These are phyloP conservation scores for Lucifuga dentata DNA, from an alignment of 2,113 vertebrate species.

Conservation along the genomic window DNA sequence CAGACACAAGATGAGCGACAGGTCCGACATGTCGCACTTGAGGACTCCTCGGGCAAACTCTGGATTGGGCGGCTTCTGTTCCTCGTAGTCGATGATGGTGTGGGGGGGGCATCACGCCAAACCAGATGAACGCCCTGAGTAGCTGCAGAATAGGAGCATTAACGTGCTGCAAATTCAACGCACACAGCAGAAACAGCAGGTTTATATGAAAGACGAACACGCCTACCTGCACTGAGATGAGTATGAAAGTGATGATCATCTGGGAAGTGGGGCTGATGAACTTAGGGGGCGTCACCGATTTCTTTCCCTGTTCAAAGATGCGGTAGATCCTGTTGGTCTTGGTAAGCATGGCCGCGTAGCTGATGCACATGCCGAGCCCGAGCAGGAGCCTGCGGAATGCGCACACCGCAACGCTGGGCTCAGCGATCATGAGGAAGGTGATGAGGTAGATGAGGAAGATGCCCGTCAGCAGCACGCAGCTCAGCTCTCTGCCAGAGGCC, in stretches of 20 bases:
- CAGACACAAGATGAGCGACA: constrained; percentile 89
- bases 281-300: constrained; percentile 84
- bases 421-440: constrained; percentile 85
- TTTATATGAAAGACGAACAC: not conserved
- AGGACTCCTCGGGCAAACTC: constrained; percentile 89
- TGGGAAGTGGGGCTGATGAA: constrained; percentile 91
- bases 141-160: constrained; percentile 62
- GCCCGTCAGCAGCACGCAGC: constrained; percentile 84
- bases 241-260: constrained; percentile 87
- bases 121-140: constrained; percentile 86
- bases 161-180: not conserved
- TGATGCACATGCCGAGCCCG: constrained; percentile 84
- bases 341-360: constrained; percentile 87
- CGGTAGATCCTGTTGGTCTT: constrained; percentile 91
- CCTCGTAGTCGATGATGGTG: constrained; percentile 90
- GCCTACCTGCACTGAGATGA: constrained; percentile 82
- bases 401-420: constrained; percentile 80
- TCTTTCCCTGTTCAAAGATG: constrained; percentile 89
- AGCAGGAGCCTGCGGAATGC: constrained; percentile 83
- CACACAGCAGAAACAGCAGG: not conserved
- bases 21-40: constrained; percentile 93
- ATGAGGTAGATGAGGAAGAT: constrained; percentile 85
- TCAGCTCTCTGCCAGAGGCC: constrained; percentile 88
- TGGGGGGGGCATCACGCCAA: constrained; percentile 87
- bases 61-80: constrained; percentile 88